Base-by-base conservation (phyloP, 1,140 invertebrate species). In the Lepidostoma basale region DNA sequence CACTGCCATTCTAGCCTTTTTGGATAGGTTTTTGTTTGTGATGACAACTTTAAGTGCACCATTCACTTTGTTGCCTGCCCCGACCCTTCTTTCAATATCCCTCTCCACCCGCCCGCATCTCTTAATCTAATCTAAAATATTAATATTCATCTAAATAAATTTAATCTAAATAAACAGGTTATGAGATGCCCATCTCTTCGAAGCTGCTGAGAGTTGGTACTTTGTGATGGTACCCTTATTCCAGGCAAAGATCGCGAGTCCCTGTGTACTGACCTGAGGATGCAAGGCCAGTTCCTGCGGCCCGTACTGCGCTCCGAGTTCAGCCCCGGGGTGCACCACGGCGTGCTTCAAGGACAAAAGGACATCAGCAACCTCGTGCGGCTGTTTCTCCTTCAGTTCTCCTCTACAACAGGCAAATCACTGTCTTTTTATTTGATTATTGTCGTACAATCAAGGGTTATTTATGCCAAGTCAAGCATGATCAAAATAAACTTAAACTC, bases 321-420 rank as follows among this genome's bases (percentile, higher is more conserved):
- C 83, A 14, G 68, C 85, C 69, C 87, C 88, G 6, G 91, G 91
- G 80, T 94, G 92, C 9, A 94, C 91, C 9, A 95, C 91, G 0
- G 93, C 91, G 76, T 95, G 92, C 79, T 95, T 95, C 65, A 95
- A 78, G 0, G 92, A 94, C 64, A 95, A 81, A 22, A 95, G 84
- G 18, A 94, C 92, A 75, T 95, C 93, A 1, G 93, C 92, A 60
- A 94, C 89, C 69, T 91, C 71, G 47, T 73, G 71, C 16, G 71
- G 71, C 23, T 73, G 71, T 47, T 73, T 73, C 54, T 73, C 71
- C 67, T 69, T 69, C 18, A 67, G 23, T 60, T 73, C 71, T n/a
- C 71, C 71, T 40, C 71, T 73, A 20, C 12, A 49, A 67, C 2
- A 45, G 33, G n/a, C 6, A 36, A n/a, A n/a, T n/a, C n/a, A n/a